Conservation (phyloP, 1,140 invertebrate genomes). For the Aphaenogaster ashmeadi region DNA sequence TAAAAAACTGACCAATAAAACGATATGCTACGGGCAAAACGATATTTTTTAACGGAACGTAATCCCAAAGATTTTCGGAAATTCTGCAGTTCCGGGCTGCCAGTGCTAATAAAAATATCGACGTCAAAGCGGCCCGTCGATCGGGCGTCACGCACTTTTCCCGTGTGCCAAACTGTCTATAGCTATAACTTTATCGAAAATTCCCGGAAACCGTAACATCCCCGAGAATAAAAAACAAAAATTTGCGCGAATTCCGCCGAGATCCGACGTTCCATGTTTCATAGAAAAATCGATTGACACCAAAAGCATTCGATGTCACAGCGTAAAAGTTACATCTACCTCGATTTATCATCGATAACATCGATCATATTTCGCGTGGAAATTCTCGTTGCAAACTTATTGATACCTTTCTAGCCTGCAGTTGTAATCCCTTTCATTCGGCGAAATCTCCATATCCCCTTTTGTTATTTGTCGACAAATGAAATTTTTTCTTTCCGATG, state of each 20-base stretch:
- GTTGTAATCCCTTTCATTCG: conserved; percentile 36
- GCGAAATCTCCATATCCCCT: conserved; percentile 2
- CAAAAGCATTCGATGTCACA: conserved; percentile 50
- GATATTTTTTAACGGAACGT: conserved; percentile 9
- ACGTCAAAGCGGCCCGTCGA: conserved; percentile 36
- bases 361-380: conserved; percentile 58
- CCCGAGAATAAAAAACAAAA: conserved; percentile 58
- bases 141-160: conserved; percentile 47
- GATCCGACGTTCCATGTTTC: conserved; percentile 50
- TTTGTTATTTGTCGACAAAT: conserved; percentile 40
- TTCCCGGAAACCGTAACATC: conserved; percentile 51
- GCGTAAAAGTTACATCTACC: conserved; percentile 56
- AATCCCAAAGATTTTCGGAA: conserved; percentile 34
- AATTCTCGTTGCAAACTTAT: conserved; percentile 59
- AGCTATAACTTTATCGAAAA: conserved; percentile 68
- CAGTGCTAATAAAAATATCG: conserved; percentile 60
- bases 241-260: conserved; percentile 46
- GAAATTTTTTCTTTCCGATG: neutral
- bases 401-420: conserved; percentile 43
- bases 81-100: conserved; percentile 24
- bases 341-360: conserved; percentile 64
- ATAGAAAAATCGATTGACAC: conserved; percentile 58
- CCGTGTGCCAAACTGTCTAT: conserved; percentile 67
- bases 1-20: neutral
- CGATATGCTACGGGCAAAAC: neutral